These are phyloP conservation scores for Drosophila pruinosa DNA, from an alignment of 1,140 invertebrate species.

Conservation along the genomic window DNA sequence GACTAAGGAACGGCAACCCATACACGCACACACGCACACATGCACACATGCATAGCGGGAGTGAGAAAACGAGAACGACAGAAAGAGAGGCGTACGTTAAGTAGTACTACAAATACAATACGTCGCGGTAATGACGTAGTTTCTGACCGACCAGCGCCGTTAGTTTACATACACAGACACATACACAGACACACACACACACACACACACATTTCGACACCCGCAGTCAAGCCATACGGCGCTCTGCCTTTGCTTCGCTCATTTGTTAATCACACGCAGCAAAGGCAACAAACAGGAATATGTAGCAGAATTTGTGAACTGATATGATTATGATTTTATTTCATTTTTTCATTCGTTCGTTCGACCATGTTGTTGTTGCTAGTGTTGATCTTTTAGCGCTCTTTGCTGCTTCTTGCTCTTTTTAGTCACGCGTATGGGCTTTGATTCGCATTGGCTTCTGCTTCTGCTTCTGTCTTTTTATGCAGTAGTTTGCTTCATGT, in stretches of 20 bases:
- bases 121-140: slow-evolving; percentile 30
- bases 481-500: no score
- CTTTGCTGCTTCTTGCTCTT: slow-evolving; percentile 28
- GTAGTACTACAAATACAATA: slow-evolving; percentile 23
- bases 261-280: slow-evolving; percentile 61
- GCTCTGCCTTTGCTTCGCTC: slow-evolving; percentile 36
- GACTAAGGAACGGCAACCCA: neutral
- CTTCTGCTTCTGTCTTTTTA: slow-evolving; percentile 4
- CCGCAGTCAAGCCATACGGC: no score
- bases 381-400: slow-evolving; percentile 18
- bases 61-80: neutral
- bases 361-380: slow-evolving; percentile 11
- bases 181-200: neutral
- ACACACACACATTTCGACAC: slow-evolving; percentile 3
- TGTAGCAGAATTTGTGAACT: slow-evolving; percentile 44
- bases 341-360: slow-evolving; percentile 22
- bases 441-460: slow-evolving; percentile 45
- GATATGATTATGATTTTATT: slow-evolving; percentile 62
- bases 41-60: neutral
- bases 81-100: neutral
- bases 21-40: neutral
- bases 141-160: slow-evolving; percentile 1
- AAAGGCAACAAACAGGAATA: slow-evolving; percentile 7
- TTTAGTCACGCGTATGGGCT: slow-evolving; percentile 70
- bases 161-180: slow-evolving; percentile 5